Evolutionary conservation across 2,113 vertebrate species (phyloP).

Genomic region (Mormoops blainvillei): DNA sequence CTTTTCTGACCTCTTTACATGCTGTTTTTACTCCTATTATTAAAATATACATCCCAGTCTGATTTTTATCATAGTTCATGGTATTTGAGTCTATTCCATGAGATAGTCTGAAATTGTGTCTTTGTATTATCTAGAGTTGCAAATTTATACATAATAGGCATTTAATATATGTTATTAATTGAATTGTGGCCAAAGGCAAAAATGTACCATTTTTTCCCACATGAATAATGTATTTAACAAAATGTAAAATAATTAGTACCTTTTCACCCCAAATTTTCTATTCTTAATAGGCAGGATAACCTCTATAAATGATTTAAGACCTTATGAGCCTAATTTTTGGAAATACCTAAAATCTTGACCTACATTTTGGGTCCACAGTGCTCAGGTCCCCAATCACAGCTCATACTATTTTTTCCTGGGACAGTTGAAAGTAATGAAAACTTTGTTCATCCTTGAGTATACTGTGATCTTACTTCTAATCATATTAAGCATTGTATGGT

Average conservation of each 20-base stretch:
- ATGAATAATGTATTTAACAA: not conserved
- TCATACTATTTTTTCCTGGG: not conserved
- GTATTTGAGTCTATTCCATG: not conserved
- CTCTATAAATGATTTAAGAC: not conserved
- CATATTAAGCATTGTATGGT: not conserved
- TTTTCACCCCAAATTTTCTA: not conserved
- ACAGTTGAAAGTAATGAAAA: not conserved
- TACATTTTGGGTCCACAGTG: not conserved
- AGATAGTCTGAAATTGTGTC: not conserved
- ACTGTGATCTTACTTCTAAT: not conserved
- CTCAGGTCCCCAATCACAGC: not conserved
- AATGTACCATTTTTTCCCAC: not conserved
- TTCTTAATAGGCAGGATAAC: not conserved
- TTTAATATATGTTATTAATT: not conserved
- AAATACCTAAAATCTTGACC: not conserved
- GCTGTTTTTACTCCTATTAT: not conserved
- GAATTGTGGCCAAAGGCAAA: not conserved
- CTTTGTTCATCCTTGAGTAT: not conserved
- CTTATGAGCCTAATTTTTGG: not conserved
- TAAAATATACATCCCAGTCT: not conserved
- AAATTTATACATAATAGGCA: not conserved
- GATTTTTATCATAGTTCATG: not conserved
- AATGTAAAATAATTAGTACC: not conserved
- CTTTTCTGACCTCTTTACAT: not conserved
- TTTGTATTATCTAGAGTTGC: not conserved